phyloP scores from a whole-genome alignment of 2,113 vertebrate genomes.

The Channa maculata region DNA sequence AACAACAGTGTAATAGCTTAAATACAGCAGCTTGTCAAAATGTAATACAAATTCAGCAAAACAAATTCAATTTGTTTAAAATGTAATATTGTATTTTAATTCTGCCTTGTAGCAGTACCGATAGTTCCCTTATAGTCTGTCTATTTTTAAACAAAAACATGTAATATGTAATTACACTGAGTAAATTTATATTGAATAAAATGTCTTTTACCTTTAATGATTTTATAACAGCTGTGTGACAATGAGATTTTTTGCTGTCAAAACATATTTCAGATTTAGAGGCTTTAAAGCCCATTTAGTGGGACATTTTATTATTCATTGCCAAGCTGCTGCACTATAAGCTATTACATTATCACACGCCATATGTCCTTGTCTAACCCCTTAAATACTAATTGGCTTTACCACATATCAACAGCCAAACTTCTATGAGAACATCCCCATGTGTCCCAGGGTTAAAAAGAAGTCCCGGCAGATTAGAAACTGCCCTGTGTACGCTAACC shows the following conservation, averaged over 20 bases:
- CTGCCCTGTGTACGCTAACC: conserved; percentile 79
- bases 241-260: not conserved
- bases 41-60: not conserved
- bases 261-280: not conserved
- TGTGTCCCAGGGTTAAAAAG: conserved; percentile 64
- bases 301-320: not conserved
- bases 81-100: not conserved
- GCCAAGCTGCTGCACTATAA: conserved; percentile 11
- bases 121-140: not conserved
- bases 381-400: conserved; percentile 25
- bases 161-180: not conserved
- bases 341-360: not conserved
- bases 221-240: not conserved
- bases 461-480: conserved; percentile 52
- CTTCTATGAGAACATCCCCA: conserved; percentile 70
- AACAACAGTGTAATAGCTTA: not conserved
- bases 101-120: too few relatives aligned
- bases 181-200: not conserved
- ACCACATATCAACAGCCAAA: conserved; percentile 64
- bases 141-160: not conserved
- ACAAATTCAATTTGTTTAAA: not conserved
- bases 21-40: not conserved
- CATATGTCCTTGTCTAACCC: conserved; percentile 30
- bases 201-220: not conserved
- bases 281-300: not conserved